Conservation (phyloP, 2,888 invertebrate genomes). For the Antheraea yamamai region DNA sequence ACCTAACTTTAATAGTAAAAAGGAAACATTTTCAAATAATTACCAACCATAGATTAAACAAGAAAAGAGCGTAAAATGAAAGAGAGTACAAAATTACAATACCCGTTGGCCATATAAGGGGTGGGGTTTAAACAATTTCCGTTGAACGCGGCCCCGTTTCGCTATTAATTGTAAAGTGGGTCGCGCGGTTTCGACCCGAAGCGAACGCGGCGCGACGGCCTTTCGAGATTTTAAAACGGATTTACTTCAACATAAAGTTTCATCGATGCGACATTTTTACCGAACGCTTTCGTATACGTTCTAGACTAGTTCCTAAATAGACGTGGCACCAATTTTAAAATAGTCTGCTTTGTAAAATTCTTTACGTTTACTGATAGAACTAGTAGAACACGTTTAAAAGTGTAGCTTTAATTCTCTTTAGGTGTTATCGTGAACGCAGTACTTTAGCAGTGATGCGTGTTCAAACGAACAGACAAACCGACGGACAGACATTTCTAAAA, state of each 20-base stretch:
- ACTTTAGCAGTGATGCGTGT: too few relatives aligned
- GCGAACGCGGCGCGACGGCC: background rate
- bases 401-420: too few relatives aligned
- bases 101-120: background rate
- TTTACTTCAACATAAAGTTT: background rate
- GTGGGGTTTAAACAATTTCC: constrained; percentile 8
- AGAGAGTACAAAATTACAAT: background rate
- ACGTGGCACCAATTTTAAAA: too few relatives aligned
- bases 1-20: background rate
- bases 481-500: too few relatives aligned
- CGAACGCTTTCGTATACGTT: background rate
- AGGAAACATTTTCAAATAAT: background rate
- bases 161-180: constrained; percentile 11
- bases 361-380: too few relatives aligned
- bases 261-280: background rate
- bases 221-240: constrained; percentile 5
- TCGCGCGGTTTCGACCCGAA: constrained; percentile 6
- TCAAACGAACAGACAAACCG: too few relatives aligned
- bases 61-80: background rate
- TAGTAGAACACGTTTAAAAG: too few relatives aligned
- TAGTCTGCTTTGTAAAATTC: too few relatives aligned
- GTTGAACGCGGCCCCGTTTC: constrained; percentile 1
- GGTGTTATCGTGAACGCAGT: too few relatives aligned
- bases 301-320: background rate
- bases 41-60: background rate